Percentiles rank a stretch among this genome's conserved stretches.
phyloP scores from a whole-genome alignment of 2,888 invertebrate species.

The Lydus trimaculatus region DNA sequence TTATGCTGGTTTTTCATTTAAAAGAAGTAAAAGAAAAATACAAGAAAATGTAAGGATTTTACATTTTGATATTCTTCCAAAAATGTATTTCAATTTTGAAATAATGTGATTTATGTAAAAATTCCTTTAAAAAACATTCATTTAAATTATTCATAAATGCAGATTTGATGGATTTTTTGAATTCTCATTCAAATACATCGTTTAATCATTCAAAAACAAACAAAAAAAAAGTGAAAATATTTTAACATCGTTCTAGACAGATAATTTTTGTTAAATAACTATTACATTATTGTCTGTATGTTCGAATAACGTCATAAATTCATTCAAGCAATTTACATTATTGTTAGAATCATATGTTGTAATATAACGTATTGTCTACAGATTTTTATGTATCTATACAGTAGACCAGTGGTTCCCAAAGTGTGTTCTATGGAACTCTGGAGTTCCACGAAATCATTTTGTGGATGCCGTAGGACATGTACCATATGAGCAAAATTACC shows the following conservation, averaged over 20 bases:
- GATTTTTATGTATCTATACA: not conserved
- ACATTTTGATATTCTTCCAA: too few relatives aligned
- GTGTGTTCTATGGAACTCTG: too few relatives aligned
- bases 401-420: too few relatives aligned
- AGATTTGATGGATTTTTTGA: not conserved
- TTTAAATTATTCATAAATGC: not conserved
- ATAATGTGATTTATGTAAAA: not conserved
- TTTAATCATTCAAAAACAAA: not conserved
- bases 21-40: too few relatives aligned
- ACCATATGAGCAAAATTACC: too few relatives aligned
- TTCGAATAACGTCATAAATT: not conserved
- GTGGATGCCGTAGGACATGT: too few relatives aligned
- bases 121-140: not conserved
- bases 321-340: not conserved
- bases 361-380: not conserved
- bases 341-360: conserved; percentile 5
- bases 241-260: not conserved
- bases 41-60: too few relatives aligned
- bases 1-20: too few relatives aligned
- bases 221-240: conserved; percentile 4
- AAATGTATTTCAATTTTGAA: too few relatives aligned
- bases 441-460: too few relatives aligned
- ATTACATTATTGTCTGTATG: not conserved
- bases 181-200: not conserved
- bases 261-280: not conserved